phyloP scores from a whole-genome alignment of 2,113 vertebrate genomes.

The Eptatretus burgeri region DNA sequence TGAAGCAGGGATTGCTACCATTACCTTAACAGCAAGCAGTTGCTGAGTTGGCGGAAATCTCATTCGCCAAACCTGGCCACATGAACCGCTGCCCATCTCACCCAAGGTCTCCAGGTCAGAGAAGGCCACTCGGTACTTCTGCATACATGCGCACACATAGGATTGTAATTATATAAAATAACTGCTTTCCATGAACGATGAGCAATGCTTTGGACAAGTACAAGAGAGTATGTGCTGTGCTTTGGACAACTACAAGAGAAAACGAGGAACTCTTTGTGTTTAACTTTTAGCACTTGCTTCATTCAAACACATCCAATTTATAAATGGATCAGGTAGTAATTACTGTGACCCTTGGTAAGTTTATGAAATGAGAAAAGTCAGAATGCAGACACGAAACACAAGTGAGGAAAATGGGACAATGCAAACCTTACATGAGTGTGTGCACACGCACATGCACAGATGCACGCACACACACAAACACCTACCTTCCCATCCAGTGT shows the following conservation, averaged over 20 bases:
- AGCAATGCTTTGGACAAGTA: not conserved
- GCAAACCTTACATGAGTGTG: too few relatives aligned
- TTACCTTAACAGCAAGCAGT: constrained; percentile 61
- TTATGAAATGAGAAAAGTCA: too few relatives aligned
- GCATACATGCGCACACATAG: not conserved
- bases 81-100: constrained; percentile 71
- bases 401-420: too few relatives aligned
- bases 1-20: constrained; percentile 6
- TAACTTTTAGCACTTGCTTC: too few relatives aligned
- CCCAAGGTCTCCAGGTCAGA: constrained; percentile 57
- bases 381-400: too few relatives aligned
- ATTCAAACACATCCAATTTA: too few relatives aligned
- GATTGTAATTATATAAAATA: not conserved
- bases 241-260: too few relatives aligned
- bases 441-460: too few relatives aligned
- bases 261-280: too few relatives aligned
- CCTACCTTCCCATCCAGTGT: constrained; percentile 67
- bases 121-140: constrained; percentile 66
- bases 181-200: not conserved
- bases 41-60: constrained; percentile 56
- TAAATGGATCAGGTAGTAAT: too few relatives aligned
- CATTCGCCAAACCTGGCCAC: constrained; percentile 83
- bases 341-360: too few relatives aligned
- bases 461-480: not conserved
- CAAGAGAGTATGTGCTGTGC: too few relatives aligned